These are phyloP conservation scores for Temnothorax longispinosus DNA, from an alignment of 1,140 invertebrate species.

Conservation along the genomic window DNA sequence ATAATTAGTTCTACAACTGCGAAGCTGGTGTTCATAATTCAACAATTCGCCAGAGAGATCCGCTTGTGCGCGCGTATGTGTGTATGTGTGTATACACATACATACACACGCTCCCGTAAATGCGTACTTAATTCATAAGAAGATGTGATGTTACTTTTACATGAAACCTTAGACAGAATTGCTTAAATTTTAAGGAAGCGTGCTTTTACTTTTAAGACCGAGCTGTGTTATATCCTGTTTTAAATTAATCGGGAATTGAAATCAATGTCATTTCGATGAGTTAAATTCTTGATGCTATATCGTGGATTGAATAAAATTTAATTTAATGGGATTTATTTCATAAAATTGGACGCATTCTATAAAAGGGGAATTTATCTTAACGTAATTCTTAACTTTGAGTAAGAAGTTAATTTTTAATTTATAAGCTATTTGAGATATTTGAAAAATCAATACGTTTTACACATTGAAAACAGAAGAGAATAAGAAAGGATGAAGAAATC, in stretches of 20 bases:
- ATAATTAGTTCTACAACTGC: no score
- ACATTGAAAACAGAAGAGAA: neutral
- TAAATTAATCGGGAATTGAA: conserved; percentile 28
- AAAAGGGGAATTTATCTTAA: neutral
- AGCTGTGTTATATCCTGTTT: conserved; percentile 63
- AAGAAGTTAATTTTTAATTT: neutral
- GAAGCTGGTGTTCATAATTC: no score
- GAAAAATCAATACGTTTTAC: neutral
- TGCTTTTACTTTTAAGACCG: conserved; percentile 72
- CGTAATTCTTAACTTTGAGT: neutral
- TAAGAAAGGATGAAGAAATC: neutral
- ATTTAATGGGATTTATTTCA: neutral
- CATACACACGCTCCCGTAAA: conserved; percentile 25
- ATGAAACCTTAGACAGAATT: conserved; percentile 48
- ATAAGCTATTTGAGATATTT: neutral
- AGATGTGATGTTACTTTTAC: conserved; percentile 73
- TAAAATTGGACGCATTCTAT: neutral
- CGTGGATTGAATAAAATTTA: conserved; percentile 1
- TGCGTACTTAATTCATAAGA: conserved; percentile 65
- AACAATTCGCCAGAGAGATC: no score
- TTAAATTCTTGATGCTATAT: conserved; percentile 5
- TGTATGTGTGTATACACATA: no score
- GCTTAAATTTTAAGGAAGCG: conserved; percentile 63
- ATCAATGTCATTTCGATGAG: neutral
- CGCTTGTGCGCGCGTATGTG: no score